Evolutionary conservation across 2,888 invertebrate species (phyloP), one percentile per base, ranked within the genome.

Genomic region (Lasioglossum lativentre): DNA sequence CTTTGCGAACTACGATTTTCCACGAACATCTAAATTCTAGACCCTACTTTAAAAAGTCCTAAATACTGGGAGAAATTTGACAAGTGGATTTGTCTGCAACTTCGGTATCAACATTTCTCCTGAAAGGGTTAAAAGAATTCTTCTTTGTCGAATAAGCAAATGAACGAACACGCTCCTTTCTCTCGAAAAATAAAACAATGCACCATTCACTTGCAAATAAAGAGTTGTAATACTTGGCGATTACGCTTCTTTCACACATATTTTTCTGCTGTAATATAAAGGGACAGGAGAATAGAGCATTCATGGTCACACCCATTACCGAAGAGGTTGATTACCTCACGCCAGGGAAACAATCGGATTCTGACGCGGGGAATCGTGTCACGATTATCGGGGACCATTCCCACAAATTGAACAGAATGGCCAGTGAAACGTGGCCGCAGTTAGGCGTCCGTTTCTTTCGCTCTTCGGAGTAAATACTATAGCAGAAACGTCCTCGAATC

Each of bases 381-480:
- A 86, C 83, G 88, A 82, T 89, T 86, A 88, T 77, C 80, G 72
- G 86, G 86, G 59, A 27, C 85, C 88, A 79, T 23, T 83, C 76
- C 71, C 23, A 52, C 23, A 52, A 52, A 34, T 40, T 63, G 52
- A 52, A 23, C 23, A 3, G 10, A 82, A 42, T 34, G 40, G 45
- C 19, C 40, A 42, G 34, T 38, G 56, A 70, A 59, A 70, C 56
- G 68, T 27, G 78, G 63, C 27, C 14, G 16, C 12, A 63, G 27
- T 63, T 63, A 30, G 59, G 16, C 52, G 72, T 75, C 52, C 73
- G 72, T 47, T 77, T 70, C 52, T 8, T 6, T 68, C 75, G 68
- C 14, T 27, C 27, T 23, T 8, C 2, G 66, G 14, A n/a, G 6
- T 3, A n/a, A 52, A 52, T 10, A 6, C 78, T 30, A 34, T 66